Evolutionary conservation across 2,888 invertebrate genomes (phyloP), one percentile per base, ranked within the genome.

Genomic region (Tenodera sinensis): DNA sequence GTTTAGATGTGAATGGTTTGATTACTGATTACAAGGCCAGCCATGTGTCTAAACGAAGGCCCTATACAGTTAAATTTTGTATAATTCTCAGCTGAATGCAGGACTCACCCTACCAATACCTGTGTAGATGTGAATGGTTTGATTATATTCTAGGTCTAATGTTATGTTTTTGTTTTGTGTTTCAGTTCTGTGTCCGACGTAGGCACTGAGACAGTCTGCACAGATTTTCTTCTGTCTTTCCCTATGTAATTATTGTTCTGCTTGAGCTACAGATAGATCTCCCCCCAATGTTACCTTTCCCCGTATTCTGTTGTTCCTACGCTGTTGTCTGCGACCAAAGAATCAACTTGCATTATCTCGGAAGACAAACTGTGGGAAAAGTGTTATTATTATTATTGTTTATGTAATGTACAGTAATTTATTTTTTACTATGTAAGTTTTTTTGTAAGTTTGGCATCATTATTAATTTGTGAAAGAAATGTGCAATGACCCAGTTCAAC

Each of bases 111-210:
- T 4, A 30, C 4, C 3, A 3, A 30, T 30, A 3, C 3, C 2
- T 34, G 34, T 34, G 34, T 42, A 12, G 12, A 42, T 12, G 12
- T 42, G 42, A 42, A 2, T 12, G 12, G 12, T 42, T 42, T 42
- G 12, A 42, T 1, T 12, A 12, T 0, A 7, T n/a, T 1, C 4
- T 7, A 34, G 4, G 34, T 0, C 20, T 71, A 71, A 71, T 20
- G 6, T 20, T 71, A 20, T 20, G 15, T 71, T 71, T 54, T 15
- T 90, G 85, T 89, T 91, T 92, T 92, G 91, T 91, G 90, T 94
- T 94, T 90, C 93, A 95, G 97, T 97, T 91, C 94, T 97, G 92
- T 97, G 97, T 94, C 97, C 97, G 92, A 97, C 97, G 94, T 97
- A 96, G 92, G 88, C 54, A 71, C 54, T 71, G 54, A 25, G 54